Evolutionary conservation across 2,888 invertebrate genomes (phyloP), one percentile per base, ranked within the genome.

Genomic region (Dastarcus helophoroides): DNA sequence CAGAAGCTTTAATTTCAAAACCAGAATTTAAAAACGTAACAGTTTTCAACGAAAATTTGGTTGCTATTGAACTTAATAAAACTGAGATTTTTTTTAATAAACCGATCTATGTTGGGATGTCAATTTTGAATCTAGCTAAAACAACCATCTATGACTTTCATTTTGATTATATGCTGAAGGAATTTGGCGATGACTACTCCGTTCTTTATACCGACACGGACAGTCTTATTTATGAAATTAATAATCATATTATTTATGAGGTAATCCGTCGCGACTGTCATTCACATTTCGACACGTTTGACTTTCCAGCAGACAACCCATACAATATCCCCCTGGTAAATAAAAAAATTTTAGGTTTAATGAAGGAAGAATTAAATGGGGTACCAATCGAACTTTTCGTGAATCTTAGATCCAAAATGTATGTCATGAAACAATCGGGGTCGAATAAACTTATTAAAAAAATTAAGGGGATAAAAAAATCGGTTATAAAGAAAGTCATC

Each of bases 341-440:
- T 26, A 51, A 49, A 36, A 53, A 51, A 39, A 39, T 51, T 2
- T 14, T 48, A 2, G 51, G 54, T 8, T 31, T 51, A 21, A 31
- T 31, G 31, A 31, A 24, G 11, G 31, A 31, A 16, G 31, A 23
- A 11, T 26, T 14, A 4, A 12, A 15, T 10, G 26, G 31, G 22
- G 7, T 19, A 6, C n/a, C 6, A 17, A 17, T 17, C n/a, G n/a
- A 7, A 7, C n/a, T n/a, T n/a, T 17, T 17, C 19, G 19, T 22
- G 14, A 22, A 11, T 9, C 8, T 14, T 9, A 15, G 15, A 11
- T 27, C 26, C 13, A 32, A 32, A 22, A 22, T 27, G n/a, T 22
- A 32, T 10, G 32, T 26, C 11, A 11, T 32, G 2, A 32, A 32
- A 22, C 14, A 32, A 17, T 22, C 10, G 3, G n/a, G n/a, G n/a